Evolutionary conservation across 2,888 invertebrate species (phyloP).

Genomic region (Ecdyonurus torrentis): DNA sequence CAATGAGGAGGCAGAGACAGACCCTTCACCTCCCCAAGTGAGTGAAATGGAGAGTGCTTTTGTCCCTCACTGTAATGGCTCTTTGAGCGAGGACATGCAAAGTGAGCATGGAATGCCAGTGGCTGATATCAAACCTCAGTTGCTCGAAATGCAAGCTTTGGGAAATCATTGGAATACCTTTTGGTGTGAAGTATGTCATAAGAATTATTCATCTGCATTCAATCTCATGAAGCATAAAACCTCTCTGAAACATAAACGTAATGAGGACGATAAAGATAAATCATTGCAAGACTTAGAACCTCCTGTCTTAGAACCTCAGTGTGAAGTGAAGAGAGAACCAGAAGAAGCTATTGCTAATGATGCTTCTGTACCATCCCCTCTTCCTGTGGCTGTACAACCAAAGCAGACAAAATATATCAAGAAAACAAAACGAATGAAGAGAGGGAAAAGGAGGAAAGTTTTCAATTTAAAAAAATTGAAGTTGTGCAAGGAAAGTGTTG

Average conservation of each 20-base stretch:
- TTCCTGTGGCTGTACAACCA: too few species aligned
- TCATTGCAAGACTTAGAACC: neutral
- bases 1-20: neutral
- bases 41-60: neutral
- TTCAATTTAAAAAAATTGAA: too few species aligned
- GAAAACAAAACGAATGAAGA: too few species aligned
- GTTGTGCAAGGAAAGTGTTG: too few species aligned
- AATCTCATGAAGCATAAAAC: constrained; percentile 13
- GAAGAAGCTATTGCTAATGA: neutral
- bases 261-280: too few species aligned
- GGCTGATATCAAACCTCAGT: neutral
- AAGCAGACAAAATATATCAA: too few species aligned
- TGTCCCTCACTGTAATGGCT: neutral
- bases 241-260: constrained; percentile 10
- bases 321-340: neutral
- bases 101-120: neutral
- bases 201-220: constrained; percentile 12
- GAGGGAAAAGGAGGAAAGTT: too few species aligned
- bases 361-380: too few species aligned
- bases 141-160: neutral
- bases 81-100: neutral
- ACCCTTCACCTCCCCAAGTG: neutral
- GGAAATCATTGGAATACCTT: neutral
- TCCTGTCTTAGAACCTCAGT: neutral
- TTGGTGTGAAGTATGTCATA: constrained; percentile 11